A percentile compares a stretch with the other conserved stretches of the same genome.
These are phyloP conservation scores for Cordylochernes scorpioides DNA, from an alignment of 2,888 invertebrate genomes.

Conservation along the genomic window DNA sequence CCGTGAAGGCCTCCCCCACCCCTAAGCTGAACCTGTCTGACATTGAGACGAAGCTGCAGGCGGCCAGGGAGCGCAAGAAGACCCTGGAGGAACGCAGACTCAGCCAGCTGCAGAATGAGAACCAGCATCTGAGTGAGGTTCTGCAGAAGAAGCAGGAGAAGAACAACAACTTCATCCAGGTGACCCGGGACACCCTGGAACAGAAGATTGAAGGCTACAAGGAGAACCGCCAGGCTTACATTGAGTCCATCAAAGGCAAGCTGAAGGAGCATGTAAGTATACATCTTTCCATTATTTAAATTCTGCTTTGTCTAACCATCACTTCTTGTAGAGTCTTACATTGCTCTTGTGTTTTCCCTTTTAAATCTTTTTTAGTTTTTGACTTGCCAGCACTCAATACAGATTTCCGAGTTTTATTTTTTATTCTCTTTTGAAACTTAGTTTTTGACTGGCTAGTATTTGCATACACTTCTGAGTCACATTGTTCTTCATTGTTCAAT, in stretches of 20 bases:
- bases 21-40: conserved; percentile 37
- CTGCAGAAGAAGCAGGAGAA: conserved; percentile 66
- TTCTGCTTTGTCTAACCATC: no score
- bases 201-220: conserved; percentile 70
- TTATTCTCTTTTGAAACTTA: no score
- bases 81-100: conserved; percentile 58
- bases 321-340: no score
- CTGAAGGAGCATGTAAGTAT: conserved; percentile 49
- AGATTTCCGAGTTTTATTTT: no score
- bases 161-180: conserved; percentile 50
- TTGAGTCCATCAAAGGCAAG: conserved; percentile 61
- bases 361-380: no score
- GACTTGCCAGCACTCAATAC: no score
- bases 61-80: conserved; percentile 65
- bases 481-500: no score
- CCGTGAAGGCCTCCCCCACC: conserved; percentile 16
- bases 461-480: no score
- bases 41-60: conserved; percentile 70
- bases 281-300: no score
- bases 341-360: no score
- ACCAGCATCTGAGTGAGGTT: conserved; percentile 64
- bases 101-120: conserved; percentile 35
- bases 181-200: conserved; percentile 63
- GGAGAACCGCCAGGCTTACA: conserved; percentile 71
- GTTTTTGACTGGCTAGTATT: no score